These are phyloP conservation scores for Drosophila anomelani DNA, from an alignment of 2,888 invertebrate species.

Conservation along the genomic window DNA sequence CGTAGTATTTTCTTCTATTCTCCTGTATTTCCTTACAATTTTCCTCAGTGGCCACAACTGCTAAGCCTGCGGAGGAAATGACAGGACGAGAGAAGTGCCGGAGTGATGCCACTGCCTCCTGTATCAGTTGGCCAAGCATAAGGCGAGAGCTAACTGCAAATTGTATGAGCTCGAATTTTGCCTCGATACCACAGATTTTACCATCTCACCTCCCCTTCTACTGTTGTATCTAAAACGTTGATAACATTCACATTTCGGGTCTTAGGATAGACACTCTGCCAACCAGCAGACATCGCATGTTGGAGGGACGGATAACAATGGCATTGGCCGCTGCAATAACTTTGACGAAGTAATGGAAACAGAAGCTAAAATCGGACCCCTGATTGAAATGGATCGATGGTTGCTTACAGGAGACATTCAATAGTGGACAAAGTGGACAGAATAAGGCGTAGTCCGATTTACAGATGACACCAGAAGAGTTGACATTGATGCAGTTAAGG, in stretches of 20 bases:
- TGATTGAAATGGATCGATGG: constrained; percentile 62
- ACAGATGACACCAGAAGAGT: constrained; percentile 46
- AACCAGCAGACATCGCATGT: constrained; percentile 7
- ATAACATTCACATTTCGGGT: constrained; percentile 64
- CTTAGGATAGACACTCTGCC: constrained; percentile 43
- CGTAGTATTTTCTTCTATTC: no score
- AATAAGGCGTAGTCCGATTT: constrained; percentile 15
- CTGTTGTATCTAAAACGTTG: constrained; percentile 64
- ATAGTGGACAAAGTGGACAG: constrained; percentile 6
- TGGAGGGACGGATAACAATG: constrained; percentile 31
- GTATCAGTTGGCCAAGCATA: constrained; percentile 70
- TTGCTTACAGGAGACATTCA: constrained; percentile 17
- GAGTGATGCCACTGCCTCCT: constrained; percentile 41
- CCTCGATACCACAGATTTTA: constrained; percentile 51
- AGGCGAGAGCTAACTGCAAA: constrained; percentile 72
- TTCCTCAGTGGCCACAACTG: constrained; percentile 17
- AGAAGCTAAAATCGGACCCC: constrained; percentile 46
- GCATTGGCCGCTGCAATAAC: constrained; percentile 67
- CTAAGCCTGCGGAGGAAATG: constrained; percentile 22
- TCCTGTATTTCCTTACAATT: neutral
- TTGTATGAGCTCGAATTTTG: constrained; percentile 73
- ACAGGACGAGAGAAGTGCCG: constrained; percentile 11
- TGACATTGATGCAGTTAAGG: constrained; percentile 11
- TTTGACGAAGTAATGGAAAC: constrained; percentile 51
- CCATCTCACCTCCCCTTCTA: constrained; percentile 7